Percentiles rank a stretch among this genome's conserved stretches.
Conservation (phyloP, 92 coral and sea anemone species). For the Phenganax marumi region DNA sequence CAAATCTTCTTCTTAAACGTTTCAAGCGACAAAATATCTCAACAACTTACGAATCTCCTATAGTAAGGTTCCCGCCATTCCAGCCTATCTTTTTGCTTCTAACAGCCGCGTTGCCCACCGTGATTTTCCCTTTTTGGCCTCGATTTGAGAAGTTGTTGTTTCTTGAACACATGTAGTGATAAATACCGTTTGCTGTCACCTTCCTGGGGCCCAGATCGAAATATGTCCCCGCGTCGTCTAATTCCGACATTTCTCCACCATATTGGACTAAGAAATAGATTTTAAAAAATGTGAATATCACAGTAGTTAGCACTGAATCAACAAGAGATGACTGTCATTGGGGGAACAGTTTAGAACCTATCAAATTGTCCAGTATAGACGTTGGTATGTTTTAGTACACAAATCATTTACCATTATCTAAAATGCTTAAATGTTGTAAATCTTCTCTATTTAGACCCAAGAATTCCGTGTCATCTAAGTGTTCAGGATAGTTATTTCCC, state of each 20-base stretch:
- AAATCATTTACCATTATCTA: constrained; percentile 70
- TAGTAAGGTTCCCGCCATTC: constrained; percentile 72
- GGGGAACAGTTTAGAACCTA: too few relatives aligned
- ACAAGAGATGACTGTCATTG: too few relatives aligned
- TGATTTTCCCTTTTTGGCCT: constrained; percentile 88
- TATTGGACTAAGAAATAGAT: constrained; percentile 62
- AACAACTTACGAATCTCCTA: constrained; percentile 61
- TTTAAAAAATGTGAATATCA: neutral
- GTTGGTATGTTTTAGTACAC: neutral
- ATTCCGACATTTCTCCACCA: constrained; percentile 98
- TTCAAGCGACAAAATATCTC: neutral
- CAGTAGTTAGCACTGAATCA: neutral
- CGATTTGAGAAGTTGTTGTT: constrained; percentile 97
- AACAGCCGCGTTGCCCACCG: constrained; percentile 60
- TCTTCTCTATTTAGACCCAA: constrained; percentile 69
- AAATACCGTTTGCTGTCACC: constrained; percentile 82
- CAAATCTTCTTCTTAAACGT: neutral
- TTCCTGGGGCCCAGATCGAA: constrained; percentile 88
- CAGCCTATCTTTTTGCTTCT: constrained; percentile 67
- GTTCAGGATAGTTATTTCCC: constrained; percentile 82
- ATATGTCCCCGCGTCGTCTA: constrained; percentile 97
- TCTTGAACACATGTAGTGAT: constrained; percentile 92
- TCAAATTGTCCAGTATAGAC: too few relatives aligned
- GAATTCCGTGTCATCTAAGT: constrained; percentile 68
- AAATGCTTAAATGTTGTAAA: constrained; percentile 63